phyloP scores from a whole-genome alignment of 2,888 invertebrate species.

The Epirrita christyi region DNA sequence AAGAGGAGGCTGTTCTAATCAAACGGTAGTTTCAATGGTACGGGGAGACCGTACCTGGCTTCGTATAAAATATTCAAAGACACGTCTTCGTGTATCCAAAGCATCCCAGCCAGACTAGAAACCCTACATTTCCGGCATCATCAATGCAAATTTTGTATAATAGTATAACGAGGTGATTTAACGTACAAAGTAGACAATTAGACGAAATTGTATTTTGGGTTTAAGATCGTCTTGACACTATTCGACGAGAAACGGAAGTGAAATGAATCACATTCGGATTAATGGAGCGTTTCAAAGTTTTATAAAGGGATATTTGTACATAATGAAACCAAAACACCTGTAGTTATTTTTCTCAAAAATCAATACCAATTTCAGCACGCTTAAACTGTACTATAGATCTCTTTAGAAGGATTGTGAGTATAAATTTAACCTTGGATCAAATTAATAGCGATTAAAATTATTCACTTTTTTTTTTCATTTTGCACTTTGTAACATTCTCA shows the following conservation, averaged over 20 bases:
- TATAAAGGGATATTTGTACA: too few relatives aligned
- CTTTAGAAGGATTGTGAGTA: not conserved
- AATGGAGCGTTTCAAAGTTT: too few relatives aligned
- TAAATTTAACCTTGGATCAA: not conserved
- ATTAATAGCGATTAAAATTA: not conserved
- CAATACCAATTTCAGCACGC: not conserved
- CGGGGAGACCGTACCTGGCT: slow-evolving; percentile 29
- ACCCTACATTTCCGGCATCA: not conserved
- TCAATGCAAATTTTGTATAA: not conserved
- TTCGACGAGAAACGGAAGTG: too few relatives aligned
- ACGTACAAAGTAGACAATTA: not conserved
- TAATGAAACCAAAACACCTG: too few relatives aligned
- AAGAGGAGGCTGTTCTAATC: slow-evolving; percentile 18
- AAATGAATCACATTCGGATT: too few relatives aligned
- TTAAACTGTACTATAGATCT: not conserved
- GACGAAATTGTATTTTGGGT: not conserved
- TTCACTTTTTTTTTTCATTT: not conserved
- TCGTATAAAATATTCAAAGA: slow-evolving; percentile 47
- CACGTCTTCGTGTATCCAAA: slow-evolving; percentile 36
- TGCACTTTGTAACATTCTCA: too few relatives aligned
- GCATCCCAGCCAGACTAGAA: slow-evolving; percentile 17
- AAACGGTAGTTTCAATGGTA: slow-evolving; percentile 37
- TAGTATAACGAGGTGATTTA: too few relatives aligned
- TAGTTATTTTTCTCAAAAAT: too few relatives aligned
- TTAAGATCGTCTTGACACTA: too few relatives aligned